Evolutionary conservation across 1,140 invertebrate genomes (phyloP).

Genomic region (Camponotus floridanus): DNA sequence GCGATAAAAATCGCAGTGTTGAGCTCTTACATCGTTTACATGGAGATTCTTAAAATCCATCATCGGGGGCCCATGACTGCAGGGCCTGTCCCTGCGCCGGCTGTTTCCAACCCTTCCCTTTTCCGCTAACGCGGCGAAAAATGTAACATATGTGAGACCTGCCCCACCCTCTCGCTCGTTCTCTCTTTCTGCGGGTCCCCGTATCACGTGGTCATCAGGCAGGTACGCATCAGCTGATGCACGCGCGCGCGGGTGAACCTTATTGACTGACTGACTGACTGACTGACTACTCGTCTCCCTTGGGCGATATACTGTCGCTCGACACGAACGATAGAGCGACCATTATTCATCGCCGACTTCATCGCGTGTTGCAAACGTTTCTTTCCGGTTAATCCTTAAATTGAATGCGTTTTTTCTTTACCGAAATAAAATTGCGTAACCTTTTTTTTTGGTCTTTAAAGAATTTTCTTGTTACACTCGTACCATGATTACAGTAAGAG

Average conservation of each 20-base stretch:
- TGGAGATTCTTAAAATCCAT: not conserved
- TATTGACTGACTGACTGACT: conserved; percentile 51
- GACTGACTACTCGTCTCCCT: conserved; percentile 10
- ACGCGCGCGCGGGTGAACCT: conserved; percentile 56
- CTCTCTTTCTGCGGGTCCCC: conserved; percentile 42
- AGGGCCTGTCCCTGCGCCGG: not conserved
- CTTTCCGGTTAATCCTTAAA: not conserved
- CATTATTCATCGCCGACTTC: not conserved
- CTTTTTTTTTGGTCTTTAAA: not conserved
- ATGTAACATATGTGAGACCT: not conserved
- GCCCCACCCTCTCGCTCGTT: conserved; percentile 38
- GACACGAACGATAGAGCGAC: conserved; percentile 20
- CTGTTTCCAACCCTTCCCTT: conserved; percentile 7
- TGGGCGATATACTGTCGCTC: conserved; percentile 37
- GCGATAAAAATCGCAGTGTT: conserved; percentile 37
- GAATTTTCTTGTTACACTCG: not conserved
- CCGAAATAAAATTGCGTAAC: not conserved
- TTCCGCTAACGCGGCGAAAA: not conserved
- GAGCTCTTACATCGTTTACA: not conserved
- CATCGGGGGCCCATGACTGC: not conserved
- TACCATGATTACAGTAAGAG: conserved; percentile 31
- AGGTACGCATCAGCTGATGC: conserved; percentile 59
- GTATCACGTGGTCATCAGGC: conserved; percentile 40
- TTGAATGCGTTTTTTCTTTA: not conserved
- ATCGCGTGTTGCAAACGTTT: not conserved